phyloP scores from a whole-genome alignment of 2,888 invertebrate species.

The Axea sp. region DNA sequence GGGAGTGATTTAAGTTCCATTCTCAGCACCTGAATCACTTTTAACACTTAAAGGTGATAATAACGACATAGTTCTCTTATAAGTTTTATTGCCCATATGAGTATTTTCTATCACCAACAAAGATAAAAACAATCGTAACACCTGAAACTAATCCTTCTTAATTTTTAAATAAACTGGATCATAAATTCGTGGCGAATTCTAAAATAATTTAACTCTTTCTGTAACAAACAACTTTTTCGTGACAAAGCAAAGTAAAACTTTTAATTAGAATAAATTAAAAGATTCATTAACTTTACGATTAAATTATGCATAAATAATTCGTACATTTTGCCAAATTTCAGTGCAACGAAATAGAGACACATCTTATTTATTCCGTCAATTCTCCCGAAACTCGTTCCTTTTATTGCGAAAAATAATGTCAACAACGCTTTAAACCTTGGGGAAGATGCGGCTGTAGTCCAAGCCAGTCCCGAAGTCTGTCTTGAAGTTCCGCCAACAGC shows the following conservation, averaged over 20 bases:
- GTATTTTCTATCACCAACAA: not conserved
- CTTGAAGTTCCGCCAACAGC: constrained; percentile 66
- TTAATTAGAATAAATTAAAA: constrained; percentile 31
- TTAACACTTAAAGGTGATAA: constrained; percentile 27
- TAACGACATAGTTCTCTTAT: constrained; percentile 6
- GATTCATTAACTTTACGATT: constrained; percentile 17
- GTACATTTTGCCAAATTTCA: constrained; percentile 25
- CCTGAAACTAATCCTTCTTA: not conserved
- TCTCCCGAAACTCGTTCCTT: constrained; percentile 11
- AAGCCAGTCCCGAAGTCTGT: constrained; percentile 73
- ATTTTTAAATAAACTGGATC: not conserved
- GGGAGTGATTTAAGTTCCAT: constrained; percentile 31
- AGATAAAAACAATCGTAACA: not conserved
- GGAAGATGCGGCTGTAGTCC: constrained; percentile 77
- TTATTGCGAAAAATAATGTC: constrained; percentile 44
- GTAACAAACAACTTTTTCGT: not conserved
- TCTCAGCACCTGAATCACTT: constrained; percentile 26
- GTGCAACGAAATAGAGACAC: not conserved
- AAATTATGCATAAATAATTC: constrained; percentile 40
- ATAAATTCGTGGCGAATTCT: not conserved
- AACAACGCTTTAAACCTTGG: constrained; percentile 68
- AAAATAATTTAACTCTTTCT: not conserved
- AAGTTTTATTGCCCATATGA: not conserved
- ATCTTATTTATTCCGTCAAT: constrained; percentile 20
- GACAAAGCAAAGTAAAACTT: not conserved